phyloP scores from a whole-genome alignment of 2,113 vertebrate species.

The Austrofundulus limnaeus region DNA sequence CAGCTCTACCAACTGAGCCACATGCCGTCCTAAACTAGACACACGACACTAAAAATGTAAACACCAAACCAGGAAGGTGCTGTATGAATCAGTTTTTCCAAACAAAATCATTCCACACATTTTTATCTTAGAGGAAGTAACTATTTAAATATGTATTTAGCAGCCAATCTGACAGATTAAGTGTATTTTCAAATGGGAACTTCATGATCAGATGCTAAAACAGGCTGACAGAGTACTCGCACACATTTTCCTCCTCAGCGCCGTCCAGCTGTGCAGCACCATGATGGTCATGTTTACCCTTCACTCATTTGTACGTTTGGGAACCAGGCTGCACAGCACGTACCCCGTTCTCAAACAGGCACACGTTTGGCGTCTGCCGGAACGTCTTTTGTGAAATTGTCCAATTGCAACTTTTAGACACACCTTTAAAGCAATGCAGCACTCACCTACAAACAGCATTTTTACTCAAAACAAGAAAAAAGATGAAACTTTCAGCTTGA shows the following conservation, averaged over 20 bases:
- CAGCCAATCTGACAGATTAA: background rate
- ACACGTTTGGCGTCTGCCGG: no score
- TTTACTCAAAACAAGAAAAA: background rate
- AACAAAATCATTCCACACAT: no score
- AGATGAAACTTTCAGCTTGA: background rate
- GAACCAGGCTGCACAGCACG: background rate
- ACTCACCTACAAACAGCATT: no score
- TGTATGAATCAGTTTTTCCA: no score
- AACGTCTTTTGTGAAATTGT: no score
- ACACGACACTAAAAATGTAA: no score
- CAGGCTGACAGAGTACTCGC: background rate
- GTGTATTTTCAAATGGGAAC: slow-evolving; percentile 2
- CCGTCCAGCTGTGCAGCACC: background rate
- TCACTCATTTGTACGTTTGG: slow-evolving; percentile 30
- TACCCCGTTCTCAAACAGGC: no score
- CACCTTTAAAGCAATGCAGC: no score
- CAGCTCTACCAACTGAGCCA: no score
- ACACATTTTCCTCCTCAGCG: background rate
- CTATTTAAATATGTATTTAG: background rate
- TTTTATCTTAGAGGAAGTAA: slow-evolving; percentile 3
- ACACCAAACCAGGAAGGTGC: no score
- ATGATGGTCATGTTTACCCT: slow-evolving; percentile 23
- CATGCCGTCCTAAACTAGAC: no score
- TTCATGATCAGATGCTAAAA: background rate
- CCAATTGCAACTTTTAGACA: no score